Base-by-base conservation (phyloP, 2,797 vertebrate species). In the Hephaestus fuliginosus region DNA sequence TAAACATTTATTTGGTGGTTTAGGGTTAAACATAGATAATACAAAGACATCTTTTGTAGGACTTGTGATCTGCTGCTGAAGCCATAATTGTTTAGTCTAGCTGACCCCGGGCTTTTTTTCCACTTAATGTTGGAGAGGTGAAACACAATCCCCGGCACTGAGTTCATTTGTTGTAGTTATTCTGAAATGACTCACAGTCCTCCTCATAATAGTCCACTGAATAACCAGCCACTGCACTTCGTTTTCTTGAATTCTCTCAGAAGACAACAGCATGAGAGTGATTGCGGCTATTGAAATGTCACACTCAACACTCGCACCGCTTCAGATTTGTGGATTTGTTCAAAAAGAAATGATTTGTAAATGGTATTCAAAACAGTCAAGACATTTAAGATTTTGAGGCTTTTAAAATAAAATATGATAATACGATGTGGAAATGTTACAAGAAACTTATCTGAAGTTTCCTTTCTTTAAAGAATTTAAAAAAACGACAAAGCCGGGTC, bases 101-200 rank as follows among this genome's bases (percentile, higher is more conserved):
- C 36, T 44, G 33, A 48, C 25, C 25, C n/a, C 48, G 43, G 49
- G 48, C 39, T 73, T 61, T 63, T n/a, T 57, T 52, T 61, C n/a
- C 28, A 10, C 28, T 10, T 57, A 0, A 53, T 25, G 13, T 55
- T 55, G 22, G 22, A 12, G 52, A 53, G 52, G 52, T 53, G n/a
- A 53, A 53, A 55, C 12, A 22, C n/a, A 52, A 10, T 52, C 10
- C 22, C n/a, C 11, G 13, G 44, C 44, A 46, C 44, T 22, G 13
- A 55, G 53, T 9, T 30, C 14, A 56, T 17, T 56, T 30, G 25
- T 25, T 53, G 4, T 17, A 15, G 25, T 20, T 49, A 20, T 3
- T 20, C 1, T 14, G 6, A 61, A 61, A 22, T 41, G 36, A n/a
- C 58, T 61, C 58, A 22, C 56, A 7, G 10, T 57, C 55, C 33